Evolutionary conservation across 2,888 invertebrate genomes (phyloP).

Genomic region (Linnaemya tessellans): DNA sequence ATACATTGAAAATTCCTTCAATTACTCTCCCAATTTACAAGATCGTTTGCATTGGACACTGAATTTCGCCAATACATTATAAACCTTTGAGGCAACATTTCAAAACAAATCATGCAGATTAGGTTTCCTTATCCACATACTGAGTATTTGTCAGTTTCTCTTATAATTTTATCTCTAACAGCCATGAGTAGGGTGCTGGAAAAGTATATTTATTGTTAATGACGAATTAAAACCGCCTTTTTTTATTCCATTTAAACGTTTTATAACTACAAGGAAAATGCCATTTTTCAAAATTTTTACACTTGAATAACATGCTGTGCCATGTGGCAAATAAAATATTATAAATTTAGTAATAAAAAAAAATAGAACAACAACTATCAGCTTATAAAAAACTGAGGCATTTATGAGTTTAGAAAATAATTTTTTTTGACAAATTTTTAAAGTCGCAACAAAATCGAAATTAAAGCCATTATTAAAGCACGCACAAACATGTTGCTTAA

Average conservation of each 20-base stretch:
- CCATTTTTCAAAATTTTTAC: conserved; percentile 52
- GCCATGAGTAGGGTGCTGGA: conserved; percentile 20
- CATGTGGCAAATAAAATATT: conserved; percentile 48
- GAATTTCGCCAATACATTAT: too few relatives aligned
- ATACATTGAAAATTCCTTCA: too few relatives aligned
- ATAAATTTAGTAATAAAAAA: conserved; percentile 26
- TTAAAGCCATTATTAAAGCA: conserved; percentile 68
- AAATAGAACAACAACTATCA: conserved; percentile 19
- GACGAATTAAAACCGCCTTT: conserved; percentile 41
- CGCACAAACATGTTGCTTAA: conserved; percentile 54
- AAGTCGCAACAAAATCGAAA: conserved; percentile 24
- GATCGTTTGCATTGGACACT: too few relatives aligned
- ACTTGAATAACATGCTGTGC: conserved; percentile 58
- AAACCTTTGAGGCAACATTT: too few relatives aligned
- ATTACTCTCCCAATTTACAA: too few relatives aligned
- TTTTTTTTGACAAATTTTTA: conserved; percentile 23
- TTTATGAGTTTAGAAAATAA: conserved; percentile 36
- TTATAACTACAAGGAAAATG: conserved; percentile 38
- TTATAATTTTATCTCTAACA: too few relatives aligned
- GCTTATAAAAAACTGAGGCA: conserved; percentile 6
- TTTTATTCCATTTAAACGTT: background rate
- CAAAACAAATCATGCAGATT: too few relatives aligned
- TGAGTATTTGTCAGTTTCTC: too few relatives aligned
- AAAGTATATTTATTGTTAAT: conserved; percentile 3
- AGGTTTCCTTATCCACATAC: too few relatives aligned